These are phyloP conservation scores for Xiphorhynchus elegans DNA, from an alignment of 2,113 vertebrate genomes.

Conservation along the genomic window DNA sequence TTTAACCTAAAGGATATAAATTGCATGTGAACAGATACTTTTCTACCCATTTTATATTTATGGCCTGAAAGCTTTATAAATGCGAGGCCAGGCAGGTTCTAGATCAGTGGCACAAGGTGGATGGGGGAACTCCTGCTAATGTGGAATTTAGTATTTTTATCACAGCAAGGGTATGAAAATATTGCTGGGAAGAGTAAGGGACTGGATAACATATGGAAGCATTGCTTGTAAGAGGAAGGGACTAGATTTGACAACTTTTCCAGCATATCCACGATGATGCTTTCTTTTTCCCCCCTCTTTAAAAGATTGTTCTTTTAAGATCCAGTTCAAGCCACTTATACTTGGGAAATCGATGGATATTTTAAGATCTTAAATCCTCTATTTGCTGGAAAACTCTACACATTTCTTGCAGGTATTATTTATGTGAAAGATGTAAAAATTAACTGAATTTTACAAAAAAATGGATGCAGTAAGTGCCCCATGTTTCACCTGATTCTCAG, in stretches of 20 bases:
- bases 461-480: neutral
- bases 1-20: neutral
- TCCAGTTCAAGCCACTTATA: neutral
- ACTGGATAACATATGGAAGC: neutral
- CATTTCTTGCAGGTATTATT: neutral
- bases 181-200: neutral
- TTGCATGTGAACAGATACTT: neutral
- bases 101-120: neutral
- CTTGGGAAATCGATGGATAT: slow-evolving; percentile 62
- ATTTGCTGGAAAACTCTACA: slow-evolving; percentile 51
- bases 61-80: neutral
- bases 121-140: neutral
- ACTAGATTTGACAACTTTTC: neutral
- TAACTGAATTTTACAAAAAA: neutral
- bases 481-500: neutral
- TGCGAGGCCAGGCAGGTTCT: neutral
- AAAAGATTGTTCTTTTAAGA: neutral
- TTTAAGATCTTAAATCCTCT: slow-evolving; percentile 57
- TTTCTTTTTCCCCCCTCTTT: accelerated
- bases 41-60: neutral
- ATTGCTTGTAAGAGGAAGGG: neutral
- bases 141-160: neutral
- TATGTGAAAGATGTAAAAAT: neutral
- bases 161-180: neutral
- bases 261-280: neutral